These are phyloP conservation scores for Aulostomus chinensis DNA, from an alignment of 2,797 vertebrate species.

Conservation along the genomic window DNA sequence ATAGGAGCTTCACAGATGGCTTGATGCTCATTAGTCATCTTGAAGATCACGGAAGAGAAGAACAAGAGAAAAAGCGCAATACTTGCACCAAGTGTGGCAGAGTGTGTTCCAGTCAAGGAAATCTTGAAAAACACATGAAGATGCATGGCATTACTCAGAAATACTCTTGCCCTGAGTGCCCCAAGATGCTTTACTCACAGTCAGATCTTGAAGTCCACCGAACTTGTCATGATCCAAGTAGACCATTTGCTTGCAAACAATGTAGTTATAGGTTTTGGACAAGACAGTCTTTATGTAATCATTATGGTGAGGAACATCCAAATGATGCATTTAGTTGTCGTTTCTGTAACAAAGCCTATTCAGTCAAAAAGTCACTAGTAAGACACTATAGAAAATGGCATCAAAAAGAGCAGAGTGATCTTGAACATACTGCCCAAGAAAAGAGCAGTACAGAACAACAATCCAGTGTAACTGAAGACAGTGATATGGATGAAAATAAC, in stretches of 20 bases:
- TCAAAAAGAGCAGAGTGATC: slow-evolving; percentile 26
- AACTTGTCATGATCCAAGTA: slow-evolving; percentile 66
- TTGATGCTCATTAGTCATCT: slow-evolving; percentile 85
- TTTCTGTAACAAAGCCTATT: slow-evolving; percentile 74
- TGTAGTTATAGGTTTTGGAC: slow-evolving; percentile 73
- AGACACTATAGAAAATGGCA: slow-evolving; percentile 75
- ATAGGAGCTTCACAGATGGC: slow-evolving; percentile 82
- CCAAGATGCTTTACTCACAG: slow-evolving; percentile 37
- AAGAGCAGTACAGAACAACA: slow-evolving; percentile 35
- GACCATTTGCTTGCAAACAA: slow-evolving; percentile 67
- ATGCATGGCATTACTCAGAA: slow-evolving; percentile 46
- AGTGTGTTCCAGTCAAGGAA: slow-evolving; percentile 49
- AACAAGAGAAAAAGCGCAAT: slow-evolving; percentile 66
- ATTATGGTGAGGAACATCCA: slow-evolving; percentile 65
- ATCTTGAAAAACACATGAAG: slow-evolving; percentile 75
- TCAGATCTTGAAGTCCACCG: slow-evolving; percentile 74
- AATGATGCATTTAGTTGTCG: slow-evolving; percentile 61
- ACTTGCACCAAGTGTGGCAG: slow-evolving; percentile 70
- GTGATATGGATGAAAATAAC: slow-evolving; percentile 50
- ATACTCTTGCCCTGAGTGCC: slow-evolving; percentile 68
- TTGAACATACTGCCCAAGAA: slow-evolving; percentile 14
- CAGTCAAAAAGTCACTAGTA: slow-evolving; percentile 64
- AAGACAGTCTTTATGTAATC: slow-evolving; percentile 59
- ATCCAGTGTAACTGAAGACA: slow-evolving; percentile 46
- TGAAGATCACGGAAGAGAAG: slow-evolving; percentile 81